These are phyloP conservation scores for Dendropsophus ebraccatus DNA, from an alignment of 2,113 vertebrate species.

Conservation along the genomic window DNA sequence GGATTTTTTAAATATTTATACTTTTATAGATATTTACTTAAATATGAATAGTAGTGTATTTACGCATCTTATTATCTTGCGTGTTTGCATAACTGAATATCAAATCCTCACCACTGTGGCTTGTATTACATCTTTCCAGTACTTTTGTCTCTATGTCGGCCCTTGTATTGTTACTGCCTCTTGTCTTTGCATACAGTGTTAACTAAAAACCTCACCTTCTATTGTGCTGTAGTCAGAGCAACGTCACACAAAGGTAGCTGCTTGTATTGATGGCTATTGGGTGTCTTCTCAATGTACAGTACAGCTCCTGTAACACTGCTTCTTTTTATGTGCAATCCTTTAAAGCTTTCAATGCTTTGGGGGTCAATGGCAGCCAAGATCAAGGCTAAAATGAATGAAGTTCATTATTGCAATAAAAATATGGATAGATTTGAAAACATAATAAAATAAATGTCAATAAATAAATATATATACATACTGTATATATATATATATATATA, in stretches of 20 bases:
- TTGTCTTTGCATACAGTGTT: conserved; percentile 5
- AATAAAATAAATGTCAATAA: background rate
- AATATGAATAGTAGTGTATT: too few relatives aligned
- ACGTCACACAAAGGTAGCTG: background rate
- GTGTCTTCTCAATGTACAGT: conserved; percentile 30
- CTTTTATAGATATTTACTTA: too few relatives aligned
- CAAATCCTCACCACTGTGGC: background rate
- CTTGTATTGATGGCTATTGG: conserved; percentile 26
- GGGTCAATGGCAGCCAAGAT: background rate
- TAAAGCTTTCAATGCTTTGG: conserved; percentile 22
- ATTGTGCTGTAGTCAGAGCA: conserved; percentile 16
- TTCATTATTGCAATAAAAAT: background rate
- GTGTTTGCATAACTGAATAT: background rate
- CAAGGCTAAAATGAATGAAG: background rate
- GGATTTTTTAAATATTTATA: too few relatives aligned
- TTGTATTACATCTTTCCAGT: background rate
- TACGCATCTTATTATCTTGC: too few relatives aligned
- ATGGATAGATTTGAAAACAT: background rate
- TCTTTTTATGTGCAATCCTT: conserved; percentile 26
- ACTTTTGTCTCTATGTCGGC: background rate
- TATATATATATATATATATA: too few relatives aligned
- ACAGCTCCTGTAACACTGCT: conserved; percentile 20
- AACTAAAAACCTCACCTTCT: conserved; percentile 31
- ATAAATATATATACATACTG: background rate
- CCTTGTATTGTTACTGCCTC: conserved; percentile 19